A percentile compares a stretch with the other conserved stretches of the same genome.
phyloP scores from a whole-genome alignment of 2,113 vertebrate genomes.

The Embiotoca jacksoni region DNA sequence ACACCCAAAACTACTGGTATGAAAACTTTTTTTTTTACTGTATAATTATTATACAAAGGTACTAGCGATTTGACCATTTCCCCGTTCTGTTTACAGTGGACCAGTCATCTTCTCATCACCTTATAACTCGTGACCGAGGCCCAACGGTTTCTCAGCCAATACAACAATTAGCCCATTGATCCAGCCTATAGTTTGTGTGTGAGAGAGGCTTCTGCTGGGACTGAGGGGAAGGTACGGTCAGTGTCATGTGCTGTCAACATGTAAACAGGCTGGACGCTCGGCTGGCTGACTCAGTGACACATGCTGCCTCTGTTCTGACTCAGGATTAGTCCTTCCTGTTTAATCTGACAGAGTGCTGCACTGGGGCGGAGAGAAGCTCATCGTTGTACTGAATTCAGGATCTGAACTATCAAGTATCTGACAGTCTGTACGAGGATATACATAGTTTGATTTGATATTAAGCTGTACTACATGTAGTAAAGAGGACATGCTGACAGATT shows the following conservation, averaged over 20 bases:
- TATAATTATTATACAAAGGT: not conserved
- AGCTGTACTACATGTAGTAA: not conserved
- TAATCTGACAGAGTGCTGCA: not conserved
- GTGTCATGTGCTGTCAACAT: conserved; percentile 69
- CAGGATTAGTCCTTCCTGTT: conserved; percentile 49
- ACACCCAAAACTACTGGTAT: not conserved
- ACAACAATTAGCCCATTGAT: conserved; percentile 68
- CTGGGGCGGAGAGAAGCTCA: not conserved
- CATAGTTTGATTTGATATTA: not conserved
- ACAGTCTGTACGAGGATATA: not conserved
- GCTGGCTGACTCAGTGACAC: conserved; percentile 69
- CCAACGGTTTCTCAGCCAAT: conserved; percentile 23
- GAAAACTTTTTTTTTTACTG: too few species aligned
- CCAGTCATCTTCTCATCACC: conserved; percentile 42
- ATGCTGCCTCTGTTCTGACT: conserved; percentile 62
- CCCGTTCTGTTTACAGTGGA: conserved; percentile 8
- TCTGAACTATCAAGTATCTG: not conserved
- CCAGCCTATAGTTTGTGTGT: conserved; percentile 46
- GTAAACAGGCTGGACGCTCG: conserved; percentile 59
- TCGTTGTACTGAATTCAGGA: not conserved
- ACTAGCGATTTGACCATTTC: not conserved
- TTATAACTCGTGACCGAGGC: conserved; percentile 60
- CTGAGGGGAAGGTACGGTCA: conserved; percentile 42
- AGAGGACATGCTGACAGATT: not conserved
- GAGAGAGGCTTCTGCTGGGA: conserved; percentile 28